Evolutionary conservation across 2,113 vertebrate species (phyloP).

Genomic region (Scatophagus argus): DNA sequence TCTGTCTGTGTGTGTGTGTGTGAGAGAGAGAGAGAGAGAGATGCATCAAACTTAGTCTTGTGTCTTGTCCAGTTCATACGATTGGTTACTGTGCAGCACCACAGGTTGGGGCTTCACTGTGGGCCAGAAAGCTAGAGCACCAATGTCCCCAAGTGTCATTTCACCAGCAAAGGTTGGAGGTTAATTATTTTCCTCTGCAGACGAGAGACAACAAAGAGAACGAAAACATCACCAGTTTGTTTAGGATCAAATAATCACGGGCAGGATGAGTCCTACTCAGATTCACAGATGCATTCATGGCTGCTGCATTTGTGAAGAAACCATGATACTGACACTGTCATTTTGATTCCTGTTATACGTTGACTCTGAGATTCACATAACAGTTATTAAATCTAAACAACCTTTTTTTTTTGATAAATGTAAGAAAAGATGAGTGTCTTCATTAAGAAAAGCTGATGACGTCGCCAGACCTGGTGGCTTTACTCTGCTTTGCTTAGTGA

Average conservation of each 20-base stretch:
- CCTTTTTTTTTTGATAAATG: background rate
- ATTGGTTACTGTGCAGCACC: conserved; percentile 18
- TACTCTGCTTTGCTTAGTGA: background rate
- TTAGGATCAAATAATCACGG: conserved; percentile 6
- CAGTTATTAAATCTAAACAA: background rate
- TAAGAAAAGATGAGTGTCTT: background rate
- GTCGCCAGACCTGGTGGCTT: background rate
- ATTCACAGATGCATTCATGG: conserved; percentile 28
- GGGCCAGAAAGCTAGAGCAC: conserved; percentile 6
- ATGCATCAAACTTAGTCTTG: conserved; percentile 23
- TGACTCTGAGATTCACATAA: background rate
- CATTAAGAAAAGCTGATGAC: background rate
- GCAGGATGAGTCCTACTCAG: background rate
- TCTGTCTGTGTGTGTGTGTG: background rate
- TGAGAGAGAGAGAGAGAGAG: conserved; percentile 11
- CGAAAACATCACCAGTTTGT: conserved; percentile 60
- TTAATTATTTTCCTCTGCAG: conserved; percentile 19
- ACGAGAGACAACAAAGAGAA: conserved; percentile 3
- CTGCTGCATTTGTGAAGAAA: conserved; percentile 16
- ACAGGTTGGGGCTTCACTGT: conserved; percentile 8
- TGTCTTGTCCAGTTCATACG: conserved; percentile 7
- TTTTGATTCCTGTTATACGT: background rate
- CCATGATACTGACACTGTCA: background rate
- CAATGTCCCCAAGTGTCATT: conserved; percentile 18
- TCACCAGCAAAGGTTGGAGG: conserved; percentile 32